Conservation (phyloP, 2,888 invertebrate genomes). For the Trileptium ribeirensis region DNA sequence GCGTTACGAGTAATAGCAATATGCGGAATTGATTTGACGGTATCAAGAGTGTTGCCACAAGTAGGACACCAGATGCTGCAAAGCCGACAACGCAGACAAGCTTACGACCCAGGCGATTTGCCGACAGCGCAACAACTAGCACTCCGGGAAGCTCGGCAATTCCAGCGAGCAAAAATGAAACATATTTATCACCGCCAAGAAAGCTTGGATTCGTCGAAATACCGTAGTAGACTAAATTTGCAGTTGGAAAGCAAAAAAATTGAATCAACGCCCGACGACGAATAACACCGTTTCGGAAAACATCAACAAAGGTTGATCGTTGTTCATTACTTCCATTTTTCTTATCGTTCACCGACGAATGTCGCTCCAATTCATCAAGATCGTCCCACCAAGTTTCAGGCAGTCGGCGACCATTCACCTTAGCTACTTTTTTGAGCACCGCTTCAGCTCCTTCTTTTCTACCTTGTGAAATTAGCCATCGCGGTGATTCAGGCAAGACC, state of each 20-base stretch:
- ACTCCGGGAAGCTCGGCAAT: slow-evolving; percentile 54
- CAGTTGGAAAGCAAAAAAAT: slow-evolving; percentile 58
- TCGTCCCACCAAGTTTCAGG: slow-evolving; percentile 28
- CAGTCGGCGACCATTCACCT: slow-evolving; percentile 41
- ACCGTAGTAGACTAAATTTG: slow-evolving; percentile 78
- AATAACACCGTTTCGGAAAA: slow-evolving; percentile 5
- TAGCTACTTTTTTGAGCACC: slow-evolving; percentile 43
- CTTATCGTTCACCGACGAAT: too few species aligned
- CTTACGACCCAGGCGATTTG: slow-evolving; percentile 52
- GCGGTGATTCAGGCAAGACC: slow-evolving; percentile 41
- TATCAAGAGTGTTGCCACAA: slow-evolving; percentile 44
- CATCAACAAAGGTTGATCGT: background rate
- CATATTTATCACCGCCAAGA: slow-evolving; percentile 70
- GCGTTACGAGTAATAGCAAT: slow-evolving; percentile 60
- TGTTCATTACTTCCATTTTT: background rate
- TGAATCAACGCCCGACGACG: slow-evolving; percentile 9
- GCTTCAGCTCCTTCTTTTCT: slow-evolving; percentile 40
- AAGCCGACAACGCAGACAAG: slow-evolving; percentile 43
- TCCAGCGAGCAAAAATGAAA: slow-evolving; percentile 75
- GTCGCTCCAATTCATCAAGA: background rate
- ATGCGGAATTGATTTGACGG: slow-evolving; percentile 11
- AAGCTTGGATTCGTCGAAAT: slow-evolving; percentile 76
- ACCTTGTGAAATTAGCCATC: slow-evolving; percentile 45
- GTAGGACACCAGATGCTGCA: slow-evolving; percentile 41
- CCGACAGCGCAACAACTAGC: slow-evolving; percentile 44